Conservation (phyloP, 2,113 vertebrate genomes). For the Ammodytes dubius region DNA sequence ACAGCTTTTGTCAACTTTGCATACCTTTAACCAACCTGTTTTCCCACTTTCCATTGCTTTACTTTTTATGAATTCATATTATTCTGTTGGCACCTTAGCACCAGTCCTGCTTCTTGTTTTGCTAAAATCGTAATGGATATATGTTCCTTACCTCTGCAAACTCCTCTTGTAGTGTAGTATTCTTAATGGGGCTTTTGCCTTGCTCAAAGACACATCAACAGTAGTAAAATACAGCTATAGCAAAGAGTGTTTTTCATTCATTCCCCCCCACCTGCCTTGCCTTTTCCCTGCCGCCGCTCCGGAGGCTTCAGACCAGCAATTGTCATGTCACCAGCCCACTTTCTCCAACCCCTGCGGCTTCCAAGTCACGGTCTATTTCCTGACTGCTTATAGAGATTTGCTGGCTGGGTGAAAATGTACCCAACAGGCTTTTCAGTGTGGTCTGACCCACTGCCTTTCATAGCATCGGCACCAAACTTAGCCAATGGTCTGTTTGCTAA, state of each 20-base stretch:
- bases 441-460: conserved; percentile 43
- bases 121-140: not conserved
- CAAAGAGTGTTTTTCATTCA: not conserved
- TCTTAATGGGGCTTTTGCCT: not conserved
- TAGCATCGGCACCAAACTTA: conserved; percentile 44
- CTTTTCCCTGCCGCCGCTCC: not conserved
- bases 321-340: conserved; percentile 39
- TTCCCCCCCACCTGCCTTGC: conserved; percentile 13
- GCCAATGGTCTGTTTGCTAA: conserved; percentile 47
- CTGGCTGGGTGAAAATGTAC: conserved; percentile 36
- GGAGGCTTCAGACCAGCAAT: conserved; percentile 25
- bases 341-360: conserved; percentile 10
- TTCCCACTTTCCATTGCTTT: not conserved
- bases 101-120: not conserved
- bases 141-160: not conserved
- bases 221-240: not conserved
- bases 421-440: conserved; percentile 39
- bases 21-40: not conserved
- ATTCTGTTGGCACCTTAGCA: not conserved
- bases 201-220: not conserved
- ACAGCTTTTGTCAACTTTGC: not conserved
- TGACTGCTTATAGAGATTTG: conserved; percentile 58
- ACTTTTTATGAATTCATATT: not conserved
- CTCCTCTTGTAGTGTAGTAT: not conserved
- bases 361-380: conserved; percentile 53